A percentile compares a stretch with the other conserved stretches of the same genome.
Evolutionary conservation across 92 coral and sea anemone genomes (phyloP).

Genomic region (Porites divaricata): DNA sequence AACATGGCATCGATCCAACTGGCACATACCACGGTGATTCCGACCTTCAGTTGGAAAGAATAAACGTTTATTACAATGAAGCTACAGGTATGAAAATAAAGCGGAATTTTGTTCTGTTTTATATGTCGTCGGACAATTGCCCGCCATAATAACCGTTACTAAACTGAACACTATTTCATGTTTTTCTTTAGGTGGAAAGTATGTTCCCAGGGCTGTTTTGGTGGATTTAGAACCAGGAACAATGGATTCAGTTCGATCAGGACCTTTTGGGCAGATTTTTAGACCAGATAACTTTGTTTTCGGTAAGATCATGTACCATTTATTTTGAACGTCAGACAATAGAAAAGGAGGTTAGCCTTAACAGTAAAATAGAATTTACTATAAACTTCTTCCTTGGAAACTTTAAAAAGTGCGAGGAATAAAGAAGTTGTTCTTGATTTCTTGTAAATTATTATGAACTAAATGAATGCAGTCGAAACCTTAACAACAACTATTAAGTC

Average conservation of each 20-base stretch:
- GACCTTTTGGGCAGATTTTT: slow-evolving; percentile 92
- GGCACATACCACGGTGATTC: slow-evolving; percentile 97
- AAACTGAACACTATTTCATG: neutral
- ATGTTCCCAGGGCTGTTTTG: slow-evolving; percentile 85
- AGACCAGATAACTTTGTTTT: slow-evolving; percentile 94
- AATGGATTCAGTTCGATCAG: slow-evolving; percentile 94
- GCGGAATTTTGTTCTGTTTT: neutral
- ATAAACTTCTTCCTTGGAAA: neutral
- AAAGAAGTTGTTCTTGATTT: neutral
- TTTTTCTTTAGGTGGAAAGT: slow-evolving; percentile 79
- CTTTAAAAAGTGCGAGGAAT: neutral
- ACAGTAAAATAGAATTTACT: neutral
- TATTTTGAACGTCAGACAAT: neutral
- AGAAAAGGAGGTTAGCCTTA: neutral
- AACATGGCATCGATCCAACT: slow-evolving; percentile 97
- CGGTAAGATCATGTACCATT: slow-evolving; percentile 62
- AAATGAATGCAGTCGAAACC: neutral
- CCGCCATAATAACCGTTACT: slow-evolving; percentile 28
- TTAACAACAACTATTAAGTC: neutral
- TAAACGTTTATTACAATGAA: slow-evolving; percentile 93
- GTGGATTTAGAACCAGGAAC: slow-evolving; percentile 95
- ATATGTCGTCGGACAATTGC: neutral
- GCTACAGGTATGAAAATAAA: slow-evolving; percentile 74
- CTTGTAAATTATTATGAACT: neutral
- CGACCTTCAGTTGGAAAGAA: slow-evolving; percentile 94